These are phyloP conservation scores for Selene dorsalis DNA, from an alignment of 2,797 vertebrate genomes.

Conservation along the genomic window DNA sequence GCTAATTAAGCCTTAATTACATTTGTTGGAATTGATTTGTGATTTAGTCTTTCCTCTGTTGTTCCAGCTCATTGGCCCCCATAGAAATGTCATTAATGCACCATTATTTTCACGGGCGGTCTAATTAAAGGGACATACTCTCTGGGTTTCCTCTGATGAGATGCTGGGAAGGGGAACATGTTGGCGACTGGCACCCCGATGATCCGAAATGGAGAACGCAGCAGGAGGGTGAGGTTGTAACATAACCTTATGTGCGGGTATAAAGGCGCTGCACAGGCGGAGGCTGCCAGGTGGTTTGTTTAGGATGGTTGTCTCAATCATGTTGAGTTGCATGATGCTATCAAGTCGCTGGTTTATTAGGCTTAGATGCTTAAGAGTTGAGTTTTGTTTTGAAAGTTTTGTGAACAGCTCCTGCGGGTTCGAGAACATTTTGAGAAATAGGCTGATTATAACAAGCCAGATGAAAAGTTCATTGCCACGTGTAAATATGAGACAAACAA, in stretches of 20 bases:
- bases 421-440: background rate
- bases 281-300: conserved; percentile 51
- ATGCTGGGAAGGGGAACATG: conserved; percentile 72
- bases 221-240: conserved; percentile 47
- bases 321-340: conserved; percentile 35
- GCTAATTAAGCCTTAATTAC: conserved; percentile 91
- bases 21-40: conserved; percentile 91
- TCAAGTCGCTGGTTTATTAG: conserved; percentile 23
- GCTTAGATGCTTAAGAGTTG: conserved; percentile 7
- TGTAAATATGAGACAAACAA: background rate
- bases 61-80: conserved; percentile 87
- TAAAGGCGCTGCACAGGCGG: conserved; percentile 31
- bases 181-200: conserved; percentile 70
- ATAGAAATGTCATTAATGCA: conserved; percentile 88
- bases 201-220: conserved; percentile 72
- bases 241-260: conserved; percentile 52
- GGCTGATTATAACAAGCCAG: background rate
- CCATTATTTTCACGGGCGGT: conserved; percentile 86
- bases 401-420: conserved; percentile 1
- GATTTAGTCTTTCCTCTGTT: conserved; percentile 87
- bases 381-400: background rate
- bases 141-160: conserved; percentile 80
- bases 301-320: conserved; percentile 31
- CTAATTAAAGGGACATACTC: conserved; percentile 86
- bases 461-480: background rate